A percentile compares a stretch with the other conserved stretches of the same genome.
phyloP scores from a whole-genome alignment of 2,113 vertebrate species.

The Circaetus gallicus region DNA sequence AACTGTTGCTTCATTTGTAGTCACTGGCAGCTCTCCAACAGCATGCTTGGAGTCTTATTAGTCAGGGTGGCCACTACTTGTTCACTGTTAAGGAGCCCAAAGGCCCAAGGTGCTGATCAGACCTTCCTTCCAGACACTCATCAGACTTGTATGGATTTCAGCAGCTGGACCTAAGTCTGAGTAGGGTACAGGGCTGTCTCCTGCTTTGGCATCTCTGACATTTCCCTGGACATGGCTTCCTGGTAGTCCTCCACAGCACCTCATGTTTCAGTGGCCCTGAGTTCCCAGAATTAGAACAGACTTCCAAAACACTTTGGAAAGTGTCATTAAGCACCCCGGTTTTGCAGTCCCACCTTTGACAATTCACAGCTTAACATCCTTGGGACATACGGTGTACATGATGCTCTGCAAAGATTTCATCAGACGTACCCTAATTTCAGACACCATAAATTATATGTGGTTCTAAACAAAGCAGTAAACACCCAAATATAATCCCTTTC shows the following conservation, averaged over 20 bases:
- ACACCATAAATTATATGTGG: neutral
- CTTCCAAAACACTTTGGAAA: neutral
- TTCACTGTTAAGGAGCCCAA: neutral
- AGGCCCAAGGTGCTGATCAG: neutral
- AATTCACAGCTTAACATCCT: neutral
- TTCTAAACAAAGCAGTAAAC: neutral
- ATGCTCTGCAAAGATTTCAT: neutral
- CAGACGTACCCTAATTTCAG: neutral
- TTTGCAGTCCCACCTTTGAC: neutral
- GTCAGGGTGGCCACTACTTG: neutral
- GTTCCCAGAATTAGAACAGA: neutral
- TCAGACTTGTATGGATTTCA: neutral
- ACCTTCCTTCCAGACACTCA: neutral
- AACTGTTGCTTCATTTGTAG: constrained; percentile 25
- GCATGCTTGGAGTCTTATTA: neutral
- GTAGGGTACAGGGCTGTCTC: neutral
- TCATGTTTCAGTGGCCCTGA: neutral
- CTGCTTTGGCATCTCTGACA: neutral
- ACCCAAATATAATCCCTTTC: neutral
- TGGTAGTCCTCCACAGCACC: neutral
- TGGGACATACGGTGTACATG: neutral
- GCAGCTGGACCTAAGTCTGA: neutral
- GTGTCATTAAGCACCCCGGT: neutral
- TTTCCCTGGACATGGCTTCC: neutral
- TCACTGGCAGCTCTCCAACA: neutral